Evolutionary conservation across 2,888 invertebrate genomes (phyloP).

Genomic region (Apotomis betuletana): DNA sequence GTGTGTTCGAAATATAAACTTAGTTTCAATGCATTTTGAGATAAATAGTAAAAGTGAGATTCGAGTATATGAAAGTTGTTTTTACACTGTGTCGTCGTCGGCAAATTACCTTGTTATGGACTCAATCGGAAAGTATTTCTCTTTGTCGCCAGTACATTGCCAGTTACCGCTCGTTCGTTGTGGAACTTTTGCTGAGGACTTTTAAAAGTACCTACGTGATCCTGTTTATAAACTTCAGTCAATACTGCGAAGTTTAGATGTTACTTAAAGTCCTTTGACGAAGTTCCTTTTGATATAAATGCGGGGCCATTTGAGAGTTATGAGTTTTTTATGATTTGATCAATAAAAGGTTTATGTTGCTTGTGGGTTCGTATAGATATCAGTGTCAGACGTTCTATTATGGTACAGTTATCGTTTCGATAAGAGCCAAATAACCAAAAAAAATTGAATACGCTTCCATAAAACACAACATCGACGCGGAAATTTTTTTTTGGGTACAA

Average conservation of each 20-base stretch:
- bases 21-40: neutral
- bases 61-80: neutral
- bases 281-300: constrained; percentile 21
- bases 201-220: constrained; percentile 26
- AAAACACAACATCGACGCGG: too few species aligned
- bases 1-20: neutral
- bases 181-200: constrained; percentile 49
- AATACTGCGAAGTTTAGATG: constrained; percentile 21
- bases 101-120: constrained; percentile 45
- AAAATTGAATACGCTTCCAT: too few species aligned
- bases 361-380: neutral
- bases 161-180: constrained; percentile 41
- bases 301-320: constrained; percentile 10
- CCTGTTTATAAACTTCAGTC: constrained; percentile 34
- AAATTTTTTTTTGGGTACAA: too few species aligned
- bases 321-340: constrained; percentile 10
- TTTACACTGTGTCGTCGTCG: constrained; percentile 5
- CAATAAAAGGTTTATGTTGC: neutral
- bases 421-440: too few species aligned
- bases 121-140: constrained; percentile 49
- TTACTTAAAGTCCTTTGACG: constrained; percentile 30
- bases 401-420: too few species aligned
- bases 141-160: constrained; percentile 48
- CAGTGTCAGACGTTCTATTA: neutral
- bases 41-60: neutral